These are phyloP conservation scores for Apodemus sylvaticus DNA, from an alignment of 2,113 vertebrate species.

Conservation along the genomic window DNA sequence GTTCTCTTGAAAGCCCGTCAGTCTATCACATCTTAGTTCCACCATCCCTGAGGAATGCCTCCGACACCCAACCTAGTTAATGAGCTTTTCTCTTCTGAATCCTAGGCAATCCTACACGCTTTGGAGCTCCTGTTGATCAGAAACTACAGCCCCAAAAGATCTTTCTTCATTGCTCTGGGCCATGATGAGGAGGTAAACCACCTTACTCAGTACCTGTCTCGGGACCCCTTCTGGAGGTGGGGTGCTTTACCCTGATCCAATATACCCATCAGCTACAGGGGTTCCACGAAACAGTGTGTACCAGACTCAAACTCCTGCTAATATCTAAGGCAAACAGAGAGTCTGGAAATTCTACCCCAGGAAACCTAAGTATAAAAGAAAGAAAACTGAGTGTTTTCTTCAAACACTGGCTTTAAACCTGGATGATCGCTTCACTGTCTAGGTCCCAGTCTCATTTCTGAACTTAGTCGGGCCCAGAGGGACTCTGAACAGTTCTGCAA, in stretches of 20 bases:
- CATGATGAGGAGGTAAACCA: conserved; percentile 95
- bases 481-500: background rate
- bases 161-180: conserved; percentile 94
- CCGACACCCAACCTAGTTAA: background rate
- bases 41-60: background rate
- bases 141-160: conserved; percentile 89
- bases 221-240: background rate
- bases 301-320: background rate
- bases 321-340: background rate
- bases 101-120: conserved; percentile 93
- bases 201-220: background rate
- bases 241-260: background rate
- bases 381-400: background rate
- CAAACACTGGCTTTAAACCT: background rate
- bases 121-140: conserved; percentile 92
- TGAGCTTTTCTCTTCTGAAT: background rate
- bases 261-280: background rate
- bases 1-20: conserved; percentile 3
- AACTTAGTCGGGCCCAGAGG: background rate
- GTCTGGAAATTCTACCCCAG: background rate
- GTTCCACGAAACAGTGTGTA: background rate
- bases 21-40: background rate
- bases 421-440: background rate
- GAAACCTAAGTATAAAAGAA: background rate
- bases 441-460: background rate